Conservation (phyloP, 2,888 invertebrate species). For the Mimas tiliae region DNA sequence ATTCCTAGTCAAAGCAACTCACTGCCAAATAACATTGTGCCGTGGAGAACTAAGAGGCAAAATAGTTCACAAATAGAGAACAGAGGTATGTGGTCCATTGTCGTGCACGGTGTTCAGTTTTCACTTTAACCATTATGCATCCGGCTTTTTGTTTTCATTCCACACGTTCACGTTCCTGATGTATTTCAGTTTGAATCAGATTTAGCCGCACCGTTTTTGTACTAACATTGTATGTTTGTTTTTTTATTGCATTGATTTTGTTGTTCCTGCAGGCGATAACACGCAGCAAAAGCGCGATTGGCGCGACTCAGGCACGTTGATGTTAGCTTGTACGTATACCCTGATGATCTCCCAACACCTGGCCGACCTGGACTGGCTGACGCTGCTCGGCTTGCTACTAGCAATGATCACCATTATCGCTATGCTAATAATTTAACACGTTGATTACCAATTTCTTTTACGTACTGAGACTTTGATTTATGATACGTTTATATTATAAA, state of each 20-base stretch:
- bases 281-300: conserved; percentile 81
- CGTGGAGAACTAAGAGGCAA: conserved; percentile 80
- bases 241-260: conserved; percentile 58
- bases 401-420: conserved; percentile 90
- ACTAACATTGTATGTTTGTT: conserved; percentile 31
- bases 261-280: conserved; percentile 76
- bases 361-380: conserved; percentile 89
- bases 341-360: conserved; percentile 89
- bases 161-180: conserved; percentile 32
- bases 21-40: conserved; percentile 76
- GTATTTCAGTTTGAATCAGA: conserved; percentile 32
- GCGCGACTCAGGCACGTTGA: conserved; percentile 87
- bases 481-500: not conserved
- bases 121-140: conserved; percentile 78
- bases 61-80: conserved; percentile 78
- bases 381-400: conserved; percentile 89
- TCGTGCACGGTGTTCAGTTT: conserved; percentile 79
- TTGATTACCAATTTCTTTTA: conserved; percentile 21
- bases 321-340: conserved; percentile 91
- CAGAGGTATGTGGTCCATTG: conserved; percentile 77
- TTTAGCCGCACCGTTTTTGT: conserved; percentile 43
- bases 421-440: conserved; percentile 84
- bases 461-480: not conserved
- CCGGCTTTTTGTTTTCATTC: conserved; percentile 54
- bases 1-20: conserved; percentile 77